Evolutionary conservation across 2,113 vertebrate species (phyloP).

Genomic region (Ifrita kowaldi): DNA sequence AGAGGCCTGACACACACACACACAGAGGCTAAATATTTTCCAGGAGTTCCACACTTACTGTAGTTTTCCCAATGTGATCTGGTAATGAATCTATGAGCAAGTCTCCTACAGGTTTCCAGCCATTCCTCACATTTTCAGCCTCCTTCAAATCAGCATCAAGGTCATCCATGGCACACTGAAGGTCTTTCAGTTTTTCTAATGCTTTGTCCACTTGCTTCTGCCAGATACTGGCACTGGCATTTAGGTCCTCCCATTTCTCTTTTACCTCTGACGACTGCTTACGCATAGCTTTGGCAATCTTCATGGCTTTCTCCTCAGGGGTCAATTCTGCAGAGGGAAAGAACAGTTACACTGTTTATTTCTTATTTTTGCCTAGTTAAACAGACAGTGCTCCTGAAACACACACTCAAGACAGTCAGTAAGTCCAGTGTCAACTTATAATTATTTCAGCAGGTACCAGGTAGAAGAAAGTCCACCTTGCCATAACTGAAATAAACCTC

Average conservation of each 20-base stretch:
- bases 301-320: conserved; percentile 90
- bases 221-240: conserved; percentile 81
- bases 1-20: background rate
- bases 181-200: conserved; percentile 86
- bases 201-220: conserved; percentile 90
- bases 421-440: background rate
- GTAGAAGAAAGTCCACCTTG: background rate
- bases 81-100: conserved; percentile 91
- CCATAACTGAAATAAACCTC: background rate
- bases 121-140: conserved; percentile 81
- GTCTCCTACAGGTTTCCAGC: conserved; percentile 92
- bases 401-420: background rate
- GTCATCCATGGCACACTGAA: conserved; percentile 92
- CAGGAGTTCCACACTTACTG: conserved; percentile 67
- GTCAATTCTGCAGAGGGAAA: conserved; percentile 79
- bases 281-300: conserved; percentile 90
- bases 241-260: conserved; percentile 91
- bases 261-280: conserved; percentile 91
- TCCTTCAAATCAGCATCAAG: conserved; percentile 85
- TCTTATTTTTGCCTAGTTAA: background rate
- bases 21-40: background rate
- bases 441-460: background rate
- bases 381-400: background rate
- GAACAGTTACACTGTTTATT: background rate
- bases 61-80: conserved; percentile 90